Conservation (phyloP, 2,888 invertebrate genomes). For the Agonopterix subpropinquella region DNA sequence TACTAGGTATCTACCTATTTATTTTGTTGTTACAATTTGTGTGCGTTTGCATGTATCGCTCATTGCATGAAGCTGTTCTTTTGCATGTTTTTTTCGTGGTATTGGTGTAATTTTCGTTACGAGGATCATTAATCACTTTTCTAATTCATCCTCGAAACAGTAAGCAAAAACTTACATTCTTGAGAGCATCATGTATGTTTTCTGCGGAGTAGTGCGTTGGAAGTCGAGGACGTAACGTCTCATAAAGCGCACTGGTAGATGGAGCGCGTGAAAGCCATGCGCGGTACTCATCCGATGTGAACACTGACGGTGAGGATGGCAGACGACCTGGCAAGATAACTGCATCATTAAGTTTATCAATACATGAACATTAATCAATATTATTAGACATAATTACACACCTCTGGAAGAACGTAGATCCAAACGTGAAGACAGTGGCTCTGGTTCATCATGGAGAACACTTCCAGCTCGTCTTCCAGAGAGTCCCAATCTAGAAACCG, state of each 20-base stretch:
- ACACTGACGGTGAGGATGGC: constrained; percentile 77
- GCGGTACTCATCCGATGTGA: constrained; percentile 94
- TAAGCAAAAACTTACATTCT: constrained; percentile 78
- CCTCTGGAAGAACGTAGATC: constrained; percentile 73
- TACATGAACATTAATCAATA: no score
- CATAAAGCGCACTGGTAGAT: constrained; percentile 94
- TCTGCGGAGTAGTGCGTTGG: constrained; percentile 90
- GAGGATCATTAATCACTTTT: not conserved
- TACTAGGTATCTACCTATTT: no score
- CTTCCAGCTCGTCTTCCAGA: constrained; percentile 57
- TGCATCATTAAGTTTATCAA: not conserved
- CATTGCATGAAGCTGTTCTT: no score
- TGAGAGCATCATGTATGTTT: constrained; percentile 89
- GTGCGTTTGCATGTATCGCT: no score
- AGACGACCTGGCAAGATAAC: constrained; percentile 47
- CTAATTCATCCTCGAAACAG: no score
- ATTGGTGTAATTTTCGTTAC: no score
- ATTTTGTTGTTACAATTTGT: no score
- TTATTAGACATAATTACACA: constrained; percentile 12
- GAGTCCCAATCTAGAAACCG: constrained; percentile 46
- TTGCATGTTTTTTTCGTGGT: no score
- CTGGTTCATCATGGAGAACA: constrained; percentile 65
- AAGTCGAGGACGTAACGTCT: constrained; percentile 89
- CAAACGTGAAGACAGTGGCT: constrained; percentile 63
- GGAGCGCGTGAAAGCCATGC: constrained; percentile 94